Evolutionary conservation across 2,113 vertebrate species (phyloP), one percentile per base, ranked within the genome.

Genomic region (Prochilodus magdalenae): DNA sequence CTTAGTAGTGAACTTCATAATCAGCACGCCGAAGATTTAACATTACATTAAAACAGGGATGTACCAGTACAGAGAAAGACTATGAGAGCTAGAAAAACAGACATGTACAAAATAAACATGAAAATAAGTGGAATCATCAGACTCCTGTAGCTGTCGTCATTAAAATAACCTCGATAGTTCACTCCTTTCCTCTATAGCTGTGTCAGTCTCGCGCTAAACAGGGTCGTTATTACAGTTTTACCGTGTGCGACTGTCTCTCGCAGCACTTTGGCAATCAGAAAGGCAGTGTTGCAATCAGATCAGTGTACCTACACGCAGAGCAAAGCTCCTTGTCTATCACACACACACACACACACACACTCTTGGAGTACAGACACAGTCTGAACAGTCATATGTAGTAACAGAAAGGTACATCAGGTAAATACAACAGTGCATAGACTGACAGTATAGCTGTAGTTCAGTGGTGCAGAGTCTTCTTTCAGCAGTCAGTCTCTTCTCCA

Each of bases 181-280:
- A 14, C 47, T 49, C 8, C 1, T 51, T 16, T 53, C 12, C 22
- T 14, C 20, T 66, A 66, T 49, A 73, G 26, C 26, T 53, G 29
- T 22, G 20, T 62, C n/a, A 30, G 47, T 27, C 44, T 66, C 24
- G 22, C 15, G 12, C 63, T 57, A 36, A 36, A 69, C 63, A 51
- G 51, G 47, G 76, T 78, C 76, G 7, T 67, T 24, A 0, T 78
- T 40, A 20, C 33, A 27, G 65, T 20, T n/a, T 77, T 36, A 53
- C 29, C 55, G 29, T n/a, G 14, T 15, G n/a, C 11, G 72, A 63
- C 26, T 66, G 16, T 10, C 12, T 73, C 75, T 83, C 24, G 24
- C 75, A 88, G 62, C 62, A 75, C 80, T 94, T 94, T 94, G 93
- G 92, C 93, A 92, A 93, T 90, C 83, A 77, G 81, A 62, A 77